These are phyloP conservation scores for Falco berigora DNA, from an alignment of 2,797 vertebrate species.

Conservation along the genomic window DNA sequence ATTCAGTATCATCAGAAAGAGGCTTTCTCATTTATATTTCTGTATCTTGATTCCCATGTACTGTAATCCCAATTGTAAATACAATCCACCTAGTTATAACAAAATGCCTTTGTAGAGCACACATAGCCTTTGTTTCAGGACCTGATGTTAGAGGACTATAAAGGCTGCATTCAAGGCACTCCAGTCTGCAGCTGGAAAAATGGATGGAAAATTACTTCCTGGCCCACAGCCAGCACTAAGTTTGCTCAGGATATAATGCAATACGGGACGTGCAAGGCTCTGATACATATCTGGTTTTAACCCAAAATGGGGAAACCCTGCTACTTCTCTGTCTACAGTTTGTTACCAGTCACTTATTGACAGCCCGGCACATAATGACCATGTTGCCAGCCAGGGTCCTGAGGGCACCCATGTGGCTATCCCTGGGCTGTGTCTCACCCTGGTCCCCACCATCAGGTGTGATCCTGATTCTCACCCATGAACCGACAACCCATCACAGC, in stretches of 20 bases:
- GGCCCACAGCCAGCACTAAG: constrained; percentile 26
- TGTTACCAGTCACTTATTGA: not conserved
- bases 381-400: fast-evolving
- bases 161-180: constrained; percentile 49
- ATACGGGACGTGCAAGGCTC: not conserved
- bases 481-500: fast-evolving
- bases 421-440: not conserved
- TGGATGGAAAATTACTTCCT: constrained; percentile 56
- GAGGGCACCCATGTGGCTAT: fast-evolving
- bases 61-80: constrained; percentile 52
- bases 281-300: not conserved
- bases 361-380: not conserved
- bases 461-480: not conserved
- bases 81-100: constrained; percentile 46
- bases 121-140: constrained; percentile 51
- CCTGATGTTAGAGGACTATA: constrained; percentile 5
- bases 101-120: constrained; percentile 50
- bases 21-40: constrained; percentile 26
- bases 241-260: constrained; percentile 7
- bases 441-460: not conserved
- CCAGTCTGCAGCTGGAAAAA: constrained; percentile 52
- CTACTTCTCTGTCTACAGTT: not conserved
- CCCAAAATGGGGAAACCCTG: not conserved
- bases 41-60: constrained; percentile 4
- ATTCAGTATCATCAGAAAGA: not conserved